Base-by-base conservation (phyloP, 2,888 invertebrate species). In the Syrphus vitripennis region DNA sequence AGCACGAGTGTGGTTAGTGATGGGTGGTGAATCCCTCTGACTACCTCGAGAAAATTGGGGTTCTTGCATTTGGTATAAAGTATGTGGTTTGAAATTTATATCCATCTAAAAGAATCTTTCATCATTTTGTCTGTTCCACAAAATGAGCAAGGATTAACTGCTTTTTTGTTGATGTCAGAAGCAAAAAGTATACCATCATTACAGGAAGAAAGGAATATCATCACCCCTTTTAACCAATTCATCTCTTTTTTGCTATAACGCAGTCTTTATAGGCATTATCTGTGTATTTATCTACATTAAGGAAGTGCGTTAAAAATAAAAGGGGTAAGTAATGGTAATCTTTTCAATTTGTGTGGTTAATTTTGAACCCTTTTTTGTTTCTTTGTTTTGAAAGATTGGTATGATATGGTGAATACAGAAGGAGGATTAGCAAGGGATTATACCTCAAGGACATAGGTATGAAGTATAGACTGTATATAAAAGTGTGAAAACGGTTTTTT, bases 261-360 rank as follows among this genome's bases (percentile, higher is more conserved):
- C 21, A 67, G 50, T 34, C 50, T 10, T 59, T 21, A 34, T 31
- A 48, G 19, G 48, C 16, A 65, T 48, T 65, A 50, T 50, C 21
- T 67, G 50, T 31, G 21, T 29, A 45, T 67, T 42, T 67, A 67
- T 53, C 57, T 24, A 34, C 29, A 70, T n/a, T 29, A 71, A 59
- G 55, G 75, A 80, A 72, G 53, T 69, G 72, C 82, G 72, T 74
- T 50, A 50, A 77, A 86, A 78, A 77, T 78, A 65, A 82, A 78
- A 63, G 86, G 86, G 63, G 29, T 45, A 48, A 14, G 24, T 45
- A 63, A 16, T 45, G 79, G 80, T 88, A 88, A 88, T 87, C 88
- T 87, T 83, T 88, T 88, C 88, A 88, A 88, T 88, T 88, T 88
- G 88, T 83, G 83, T 77, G 86, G 84, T 86, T 87, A 55, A 81